A percentile compares a stretch with the other conserved stretches of the same genome.
These are phyloP conservation scores for Thymelicus sylvestris DNA, from an alignment of 2,888 invertebrate species.

Conservation along the genomic window DNA sequence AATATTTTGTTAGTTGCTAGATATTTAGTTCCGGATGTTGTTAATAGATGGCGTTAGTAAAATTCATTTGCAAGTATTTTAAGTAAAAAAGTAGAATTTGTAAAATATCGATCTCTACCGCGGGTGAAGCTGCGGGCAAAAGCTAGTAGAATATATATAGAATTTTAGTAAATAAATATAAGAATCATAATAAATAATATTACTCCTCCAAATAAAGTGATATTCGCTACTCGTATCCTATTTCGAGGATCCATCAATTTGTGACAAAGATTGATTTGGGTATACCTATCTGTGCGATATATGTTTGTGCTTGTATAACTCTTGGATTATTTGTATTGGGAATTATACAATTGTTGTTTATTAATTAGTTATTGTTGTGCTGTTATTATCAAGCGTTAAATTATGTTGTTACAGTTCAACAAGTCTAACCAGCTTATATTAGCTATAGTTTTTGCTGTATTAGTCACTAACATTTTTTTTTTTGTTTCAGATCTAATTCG, in stretches of 20 bases:
- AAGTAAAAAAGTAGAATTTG: no score
- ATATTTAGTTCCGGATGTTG: no score
- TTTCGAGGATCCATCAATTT: not conserved
- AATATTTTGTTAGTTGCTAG: no score
- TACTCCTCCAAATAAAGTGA: not conserved
- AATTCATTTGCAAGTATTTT: no score
- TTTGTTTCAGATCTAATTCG: slow-evolving; percentile 72
- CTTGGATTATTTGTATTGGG: no score
- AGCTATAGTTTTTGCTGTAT: slow-evolving; percentile 8
- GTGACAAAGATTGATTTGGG: not conserved
- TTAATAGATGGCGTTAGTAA: no score
- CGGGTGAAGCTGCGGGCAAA: no score
- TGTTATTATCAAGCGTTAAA: not conserved
- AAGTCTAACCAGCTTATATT: not conserved
- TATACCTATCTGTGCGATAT: not conserved
- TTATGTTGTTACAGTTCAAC: not conserved
- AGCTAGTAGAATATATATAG: no score
- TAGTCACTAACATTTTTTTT: slow-evolving; percentile 39
- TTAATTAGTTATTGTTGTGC: no score
- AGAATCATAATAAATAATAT: not conserved
- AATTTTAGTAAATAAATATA: no score
- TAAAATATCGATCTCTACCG: no score
- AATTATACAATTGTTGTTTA: no score
- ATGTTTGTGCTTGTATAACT: not conserved
- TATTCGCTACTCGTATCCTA: not conserved